phyloP scores from a whole-genome alignment of 2,797 vertebrate species.

The Xiphophorus birchmanni region DNA sequence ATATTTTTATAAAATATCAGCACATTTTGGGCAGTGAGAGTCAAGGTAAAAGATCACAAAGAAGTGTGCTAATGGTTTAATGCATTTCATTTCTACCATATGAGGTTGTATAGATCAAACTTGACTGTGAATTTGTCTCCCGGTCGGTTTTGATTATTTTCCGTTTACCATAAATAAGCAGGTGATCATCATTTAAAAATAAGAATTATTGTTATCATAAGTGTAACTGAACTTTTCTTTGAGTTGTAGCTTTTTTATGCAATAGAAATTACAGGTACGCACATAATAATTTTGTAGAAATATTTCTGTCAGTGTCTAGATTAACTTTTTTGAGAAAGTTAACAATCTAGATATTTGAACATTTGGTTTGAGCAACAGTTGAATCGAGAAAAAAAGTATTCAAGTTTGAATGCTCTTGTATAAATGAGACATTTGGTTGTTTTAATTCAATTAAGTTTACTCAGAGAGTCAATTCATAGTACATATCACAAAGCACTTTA shows the following conservation, averaged over 20 bases:
- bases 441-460: neutral
- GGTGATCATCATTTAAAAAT: neutral
- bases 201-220: neutral
- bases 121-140: neutral
- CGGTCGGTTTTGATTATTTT: neutral
- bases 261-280: neutral
- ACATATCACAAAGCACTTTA: neutral
- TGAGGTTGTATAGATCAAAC: neutral
- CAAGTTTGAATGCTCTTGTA: neutral
- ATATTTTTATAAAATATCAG: conserved; percentile 36
- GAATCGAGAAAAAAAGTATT: neutral
- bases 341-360: neutral
- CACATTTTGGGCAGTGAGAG: conserved; percentile 23
- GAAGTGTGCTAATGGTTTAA: conserved; percentile 39
- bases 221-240: neutral
- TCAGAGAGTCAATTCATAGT: neutral
- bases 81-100: conserved; percentile 45
- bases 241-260: neutral
- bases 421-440: neutral
- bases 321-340: neutral
- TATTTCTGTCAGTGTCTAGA: neutral
- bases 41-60: conserved; percentile 4
- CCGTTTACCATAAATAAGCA: neutral
- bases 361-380: neutral
- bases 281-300: neutral